Conservation (phyloP, 2,888 invertebrate species). For the Latheticus oryzae region DNA sequence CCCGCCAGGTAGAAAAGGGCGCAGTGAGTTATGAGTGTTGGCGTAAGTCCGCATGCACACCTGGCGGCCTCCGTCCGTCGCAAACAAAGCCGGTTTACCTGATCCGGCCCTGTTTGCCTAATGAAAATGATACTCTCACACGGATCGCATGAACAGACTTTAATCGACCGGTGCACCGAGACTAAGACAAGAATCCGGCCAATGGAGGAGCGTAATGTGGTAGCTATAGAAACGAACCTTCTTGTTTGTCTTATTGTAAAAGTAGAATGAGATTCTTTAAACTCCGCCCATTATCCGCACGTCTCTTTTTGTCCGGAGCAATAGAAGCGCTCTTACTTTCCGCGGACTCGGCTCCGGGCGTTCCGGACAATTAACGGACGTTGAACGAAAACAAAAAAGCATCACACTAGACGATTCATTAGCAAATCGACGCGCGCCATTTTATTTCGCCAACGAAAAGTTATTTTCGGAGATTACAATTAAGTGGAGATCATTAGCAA, state of each 20-base stretch:
- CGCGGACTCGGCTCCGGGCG: slow-evolving; percentile 34
- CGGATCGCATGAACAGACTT: slow-evolving; percentile 44
- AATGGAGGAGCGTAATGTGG: slow-evolving; percentile 66
- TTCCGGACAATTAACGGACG: slow-evolving; percentile 52
- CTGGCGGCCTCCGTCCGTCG: slow-evolving; percentile 44
- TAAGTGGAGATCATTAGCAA: too few species aligned
- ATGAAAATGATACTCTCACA: slow-evolving; percentile 45
- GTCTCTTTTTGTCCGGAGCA: too few species aligned
- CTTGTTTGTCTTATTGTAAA: slow-evolving; percentile 64
- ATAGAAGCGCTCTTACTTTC: slow-evolving; percentile 12
- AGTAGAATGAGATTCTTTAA: slow-evolving; percentile 63
- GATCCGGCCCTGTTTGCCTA: slow-evolving; percentile 38
- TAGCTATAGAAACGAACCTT: slow-evolving; percentile 66
- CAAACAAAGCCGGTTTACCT: slow-evolving; percentile 42
- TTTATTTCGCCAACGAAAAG: too few species aligned
- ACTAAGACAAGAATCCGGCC: slow-evolving; percentile 57
- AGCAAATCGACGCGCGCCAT: too few species aligned
- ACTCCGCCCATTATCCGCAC: slow-evolving; percentile 65
- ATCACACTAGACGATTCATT: too few species aligned
- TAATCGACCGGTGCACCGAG: slow-evolving; percentile 56
- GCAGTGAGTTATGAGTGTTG: slow-evolving; percentile 47
- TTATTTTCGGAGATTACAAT: slow-evolving; percentile 14
- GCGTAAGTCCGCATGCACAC: slow-evolving; percentile 48
- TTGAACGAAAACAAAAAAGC: slow-evolving; percentile 37
- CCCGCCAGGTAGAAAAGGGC: slow-evolving; percentile 29